Evolutionary conservation across 2,113 vertebrate species (phyloP).

Genomic region (Elachura formosa): DNA sequence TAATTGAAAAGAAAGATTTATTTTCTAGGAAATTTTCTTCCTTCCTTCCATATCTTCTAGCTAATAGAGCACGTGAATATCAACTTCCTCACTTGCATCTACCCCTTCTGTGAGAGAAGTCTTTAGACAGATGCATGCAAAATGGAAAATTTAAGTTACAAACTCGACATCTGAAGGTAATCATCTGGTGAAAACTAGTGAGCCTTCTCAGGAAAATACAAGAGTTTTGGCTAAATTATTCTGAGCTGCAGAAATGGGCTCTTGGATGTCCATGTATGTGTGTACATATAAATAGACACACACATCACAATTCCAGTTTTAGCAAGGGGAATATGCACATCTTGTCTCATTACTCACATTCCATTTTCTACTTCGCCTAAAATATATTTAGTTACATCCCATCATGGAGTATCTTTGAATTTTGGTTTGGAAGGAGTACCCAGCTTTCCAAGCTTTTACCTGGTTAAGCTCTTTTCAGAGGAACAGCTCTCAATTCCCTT

Average conservation of each 20-base stretch:
- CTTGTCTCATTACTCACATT: background rate
- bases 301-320: background rate
- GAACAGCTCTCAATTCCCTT: background rate
- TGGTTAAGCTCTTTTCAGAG: background rate
- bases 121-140: background rate
- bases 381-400: background rate
- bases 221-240: background rate
- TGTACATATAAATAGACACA: background rate
- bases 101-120: background rate
- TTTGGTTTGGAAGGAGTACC: background rate
- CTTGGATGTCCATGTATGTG: background rate
- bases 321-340: background rate
- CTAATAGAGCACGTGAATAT: background rate
- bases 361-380: background rate
- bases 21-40: background rate
- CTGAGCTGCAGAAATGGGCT: background rate
- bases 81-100: background rate
- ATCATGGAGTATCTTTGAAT: background rate
- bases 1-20: background rate
- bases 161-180: background rate
- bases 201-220: background rate
- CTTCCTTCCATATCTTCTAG: background rate
- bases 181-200: background rate
- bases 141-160: background rate
- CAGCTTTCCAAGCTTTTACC: background rate